Conservation (phyloP, 2,797 vertebrate species). For the Macropodus opercularis region DNA sequence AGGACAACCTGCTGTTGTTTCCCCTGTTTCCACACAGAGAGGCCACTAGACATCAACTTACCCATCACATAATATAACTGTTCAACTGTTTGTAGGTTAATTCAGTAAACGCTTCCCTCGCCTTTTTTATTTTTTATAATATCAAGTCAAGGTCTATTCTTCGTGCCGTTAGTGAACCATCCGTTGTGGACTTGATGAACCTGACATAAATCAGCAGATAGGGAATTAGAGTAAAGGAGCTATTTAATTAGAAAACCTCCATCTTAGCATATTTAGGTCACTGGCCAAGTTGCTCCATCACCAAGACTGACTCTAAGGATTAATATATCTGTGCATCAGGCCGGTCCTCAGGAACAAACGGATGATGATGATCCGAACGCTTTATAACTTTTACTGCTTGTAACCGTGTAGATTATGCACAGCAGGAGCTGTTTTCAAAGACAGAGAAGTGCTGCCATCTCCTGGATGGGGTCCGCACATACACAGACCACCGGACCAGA, state of each 20-base stretch:
- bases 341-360: neutral
- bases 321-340: slow-evolving; percentile 21
- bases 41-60: neutral
- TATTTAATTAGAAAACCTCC: slow-evolving; percentile 69
- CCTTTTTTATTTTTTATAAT: neutral
- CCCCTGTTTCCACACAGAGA: no score
- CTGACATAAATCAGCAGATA: slow-evolving; percentile 54
- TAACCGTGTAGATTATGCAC: no score
- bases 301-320: slow-evolving; percentile 19
- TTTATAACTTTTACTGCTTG: no score
- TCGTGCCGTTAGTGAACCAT: slow-evolving; percentile 32
- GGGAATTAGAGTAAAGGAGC: slow-evolving; percentile 45
- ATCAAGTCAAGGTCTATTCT: neutral
- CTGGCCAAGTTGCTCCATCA: slow-evolving; percentile 44
- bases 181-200: slow-evolving; percentile 47
- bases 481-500: no score
- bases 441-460: slow-evolving; percentile 64
- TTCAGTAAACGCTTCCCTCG: neutral
- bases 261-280: slow-evolving; percentile 68
- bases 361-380: slow-evolving; percentile 21
- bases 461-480: slow-evolving; percentile 41
- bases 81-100: neutral
- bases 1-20: neutral
- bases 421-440: no score
- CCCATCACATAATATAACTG: neutral